Evolutionary conservation across 92 coral and sea anemone species (phyloP).

Genomic region (Zoanthus sociatus): DNA sequence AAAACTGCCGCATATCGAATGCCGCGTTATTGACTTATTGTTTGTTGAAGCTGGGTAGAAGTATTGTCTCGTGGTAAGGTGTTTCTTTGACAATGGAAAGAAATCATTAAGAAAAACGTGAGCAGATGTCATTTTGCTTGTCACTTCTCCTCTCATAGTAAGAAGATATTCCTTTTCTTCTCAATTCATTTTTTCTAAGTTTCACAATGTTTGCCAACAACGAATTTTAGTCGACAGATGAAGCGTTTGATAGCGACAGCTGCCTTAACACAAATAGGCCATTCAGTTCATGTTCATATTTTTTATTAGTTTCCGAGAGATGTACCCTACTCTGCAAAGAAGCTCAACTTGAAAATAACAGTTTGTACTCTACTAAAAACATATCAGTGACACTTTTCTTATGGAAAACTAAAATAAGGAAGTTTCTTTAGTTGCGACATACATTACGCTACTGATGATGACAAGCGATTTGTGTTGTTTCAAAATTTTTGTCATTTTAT

Average conservation of each 20-base stretch:
- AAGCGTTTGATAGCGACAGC: background rate
- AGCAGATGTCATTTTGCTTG: background rate
- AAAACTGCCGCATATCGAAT: no score
- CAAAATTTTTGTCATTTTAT: no score
- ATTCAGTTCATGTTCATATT: background rate
- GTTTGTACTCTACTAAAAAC: no score
- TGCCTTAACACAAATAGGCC: background rate
- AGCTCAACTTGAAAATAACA: no score
- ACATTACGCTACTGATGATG: no score
- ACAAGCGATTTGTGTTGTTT: no score
- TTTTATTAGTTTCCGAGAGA: background rate
- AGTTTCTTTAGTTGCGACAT: no score
- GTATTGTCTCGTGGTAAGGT: background rate
- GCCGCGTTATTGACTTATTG: background rate
- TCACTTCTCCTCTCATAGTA: background rate
- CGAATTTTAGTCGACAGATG: background rate
- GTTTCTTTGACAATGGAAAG: background rate
- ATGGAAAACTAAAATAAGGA: no score
- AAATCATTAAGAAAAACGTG: background rate
- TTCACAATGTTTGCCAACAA: background rate
- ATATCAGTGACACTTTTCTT: no score
- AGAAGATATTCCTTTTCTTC: background rate
- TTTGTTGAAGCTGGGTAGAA: slow-evolving; percentile 24
- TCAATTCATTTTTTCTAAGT: slow-evolving; percentile 1
- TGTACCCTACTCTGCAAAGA: background rate